phyloP scores from a whole-genome alignment of 2,113 vertebrate species.

The Cnemophilus loriae region DNA sequence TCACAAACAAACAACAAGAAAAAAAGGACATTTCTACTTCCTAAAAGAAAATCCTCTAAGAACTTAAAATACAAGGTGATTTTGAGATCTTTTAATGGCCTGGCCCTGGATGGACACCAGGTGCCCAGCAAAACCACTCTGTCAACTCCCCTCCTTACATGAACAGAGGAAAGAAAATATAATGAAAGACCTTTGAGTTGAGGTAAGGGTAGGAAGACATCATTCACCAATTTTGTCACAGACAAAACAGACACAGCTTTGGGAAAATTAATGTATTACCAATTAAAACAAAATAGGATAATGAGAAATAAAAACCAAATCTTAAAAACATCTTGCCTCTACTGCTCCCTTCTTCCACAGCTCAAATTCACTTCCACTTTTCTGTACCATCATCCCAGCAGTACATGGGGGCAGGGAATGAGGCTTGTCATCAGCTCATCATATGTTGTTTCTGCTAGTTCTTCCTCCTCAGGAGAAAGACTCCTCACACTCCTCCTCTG shows the following conservation, averaged over 20 bases:
- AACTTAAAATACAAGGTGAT: not conserved
- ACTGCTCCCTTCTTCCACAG: not conserved
- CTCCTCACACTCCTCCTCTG: not conserved
- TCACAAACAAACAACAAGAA: not conserved
- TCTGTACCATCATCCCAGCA: not conserved
- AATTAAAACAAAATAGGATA: not conserved
- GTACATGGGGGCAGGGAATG: too few relatives aligned
- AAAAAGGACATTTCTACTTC: not conserved
- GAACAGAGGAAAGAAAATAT: not conserved
- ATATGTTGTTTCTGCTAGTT: not conserved
- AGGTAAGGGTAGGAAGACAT: not conserved
- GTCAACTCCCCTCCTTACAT: not conserved
- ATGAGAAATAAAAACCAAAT: not conserved
- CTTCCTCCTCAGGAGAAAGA: not conserved
- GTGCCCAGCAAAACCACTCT: not conserved
- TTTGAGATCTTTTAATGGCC: not conserved
- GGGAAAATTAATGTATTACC: not conserved
- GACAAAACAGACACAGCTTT: not conserved
- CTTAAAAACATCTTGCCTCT: not conserved
- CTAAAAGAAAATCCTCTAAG: not conserved
- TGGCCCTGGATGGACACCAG: not conserved
- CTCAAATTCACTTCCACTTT: not conserved
- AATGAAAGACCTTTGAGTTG: too few relatives aligned
- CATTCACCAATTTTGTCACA: not conserved
- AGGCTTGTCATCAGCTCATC: not conserved